Evolutionary conservation across 2,888 invertebrate genomes (phyloP).

Genomic region (Ormia ochracea): DNA sequence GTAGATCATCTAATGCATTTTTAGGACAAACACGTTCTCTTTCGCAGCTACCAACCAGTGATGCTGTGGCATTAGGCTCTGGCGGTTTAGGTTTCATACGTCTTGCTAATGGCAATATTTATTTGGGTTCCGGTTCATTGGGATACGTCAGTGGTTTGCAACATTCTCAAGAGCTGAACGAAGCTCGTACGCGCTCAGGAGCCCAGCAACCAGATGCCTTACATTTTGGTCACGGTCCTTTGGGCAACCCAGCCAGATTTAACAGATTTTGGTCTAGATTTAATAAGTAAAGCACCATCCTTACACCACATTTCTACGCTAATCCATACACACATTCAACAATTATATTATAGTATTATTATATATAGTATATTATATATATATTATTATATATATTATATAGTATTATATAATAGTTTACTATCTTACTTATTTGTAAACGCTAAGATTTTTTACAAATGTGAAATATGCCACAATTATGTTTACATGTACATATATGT

Average conservation of each 20-base stretch:
- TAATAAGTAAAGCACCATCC: slow-evolving; percentile 5
- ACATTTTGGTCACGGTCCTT: slow-evolving; percentile 74
- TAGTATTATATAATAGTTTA: slow-evolving; percentile 1
- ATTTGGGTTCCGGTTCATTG: slow-evolving; percentile 76
- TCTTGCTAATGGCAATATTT: slow-evolving; percentile 75
- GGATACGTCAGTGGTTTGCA: slow-evolving; percentile 75
- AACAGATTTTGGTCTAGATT: slow-evolving; percentile 47
- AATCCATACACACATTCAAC: background rate
- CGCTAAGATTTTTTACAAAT: background rate
- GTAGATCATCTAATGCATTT: slow-evolving; percentile 66
- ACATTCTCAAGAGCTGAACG: slow-evolving; percentile 68
- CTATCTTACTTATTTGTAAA: background rate
- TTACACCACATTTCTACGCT: background rate
- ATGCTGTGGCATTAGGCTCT: slow-evolving; percentile 75
- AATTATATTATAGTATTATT: too few species aligned
- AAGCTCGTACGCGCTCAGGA: slow-evolving; percentile 73
- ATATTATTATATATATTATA: too few species aligned
- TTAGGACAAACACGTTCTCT: slow-evolving; percentile 60
- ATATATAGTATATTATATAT: too few species aligned
- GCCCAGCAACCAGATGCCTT: slow-evolving; percentile 70
- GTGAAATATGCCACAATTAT: background rate
- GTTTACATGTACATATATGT: background rate
- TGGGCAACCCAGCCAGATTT: slow-evolving; percentile 64
- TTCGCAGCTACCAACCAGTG: slow-evolving; percentile 57
- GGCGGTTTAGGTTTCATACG: slow-evolving; percentile 76